phyloP scores from a whole-genome alignment of 2,797 vertebrate species.

The Poliocrania exsul region DNA sequence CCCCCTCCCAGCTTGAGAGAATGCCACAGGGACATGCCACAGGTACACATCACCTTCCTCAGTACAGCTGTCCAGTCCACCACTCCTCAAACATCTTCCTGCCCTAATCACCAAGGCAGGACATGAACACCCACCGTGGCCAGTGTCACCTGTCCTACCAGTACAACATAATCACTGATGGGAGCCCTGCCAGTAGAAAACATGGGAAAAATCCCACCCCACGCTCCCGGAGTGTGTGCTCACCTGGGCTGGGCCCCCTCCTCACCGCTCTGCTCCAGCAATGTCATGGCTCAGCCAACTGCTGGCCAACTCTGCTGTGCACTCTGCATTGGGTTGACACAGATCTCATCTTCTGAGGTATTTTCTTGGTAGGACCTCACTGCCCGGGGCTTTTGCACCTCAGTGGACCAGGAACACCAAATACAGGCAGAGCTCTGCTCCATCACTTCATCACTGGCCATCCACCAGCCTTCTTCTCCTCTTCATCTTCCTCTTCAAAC shows the following conservation, averaged over 20 bases:
- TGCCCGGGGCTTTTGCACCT: accelerated
- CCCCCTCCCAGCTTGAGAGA: accelerated
- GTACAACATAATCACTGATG: accelerated
- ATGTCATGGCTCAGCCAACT: accelerated
- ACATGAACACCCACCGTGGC: not conserved
- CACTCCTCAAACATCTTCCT: not conserved
- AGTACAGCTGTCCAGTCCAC: not conserved
- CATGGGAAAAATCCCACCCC: not conserved
- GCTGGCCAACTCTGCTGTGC: not conserved
- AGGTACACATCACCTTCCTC: not conserved
- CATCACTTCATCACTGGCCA: accelerated
- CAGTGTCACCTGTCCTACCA: not conserved
- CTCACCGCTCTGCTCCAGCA: not conserved
- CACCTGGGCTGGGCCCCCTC: not conserved
- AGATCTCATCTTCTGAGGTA: not conserved
- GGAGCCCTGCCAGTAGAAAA: not conserved
- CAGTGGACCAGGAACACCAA: accelerated
- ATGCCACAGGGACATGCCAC: not conserved
- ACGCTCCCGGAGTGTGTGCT: accelerated
- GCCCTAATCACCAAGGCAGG: not conserved
- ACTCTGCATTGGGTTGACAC: accelerated
- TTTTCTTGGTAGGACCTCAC: not conserved
- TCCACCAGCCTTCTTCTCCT: not conserved
- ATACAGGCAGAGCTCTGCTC: not conserved
- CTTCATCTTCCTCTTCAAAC: not conserved